Evolutionary conservation across 2,888 invertebrate genomes (phyloP).

Genomic region (Andrena minutula): DNA sequence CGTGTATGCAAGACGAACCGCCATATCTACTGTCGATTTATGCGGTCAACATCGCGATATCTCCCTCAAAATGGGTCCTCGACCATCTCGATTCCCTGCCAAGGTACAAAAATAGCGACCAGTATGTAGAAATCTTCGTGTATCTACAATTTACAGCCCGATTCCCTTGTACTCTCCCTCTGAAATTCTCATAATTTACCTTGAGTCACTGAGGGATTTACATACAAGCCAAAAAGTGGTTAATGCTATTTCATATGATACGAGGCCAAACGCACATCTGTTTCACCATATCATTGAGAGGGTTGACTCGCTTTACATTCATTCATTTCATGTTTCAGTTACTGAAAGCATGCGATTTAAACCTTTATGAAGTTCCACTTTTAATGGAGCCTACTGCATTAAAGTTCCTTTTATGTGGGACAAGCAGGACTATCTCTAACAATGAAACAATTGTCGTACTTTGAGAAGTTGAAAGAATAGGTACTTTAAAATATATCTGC

Average conservation of each 20-base stretch:
- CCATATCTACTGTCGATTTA: constrained; percentile 72
- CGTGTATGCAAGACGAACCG: constrained; percentile 52
- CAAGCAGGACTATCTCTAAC: too few relatives aligned
- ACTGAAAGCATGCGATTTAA: too few relatives aligned
- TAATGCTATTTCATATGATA: constrained; percentile 15
- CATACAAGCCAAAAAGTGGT: constrained; percentile 27
- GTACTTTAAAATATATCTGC: too few relatives aligned
- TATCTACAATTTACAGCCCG: constrained; percentile 25
- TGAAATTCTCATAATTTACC: constrained; percentile 55
- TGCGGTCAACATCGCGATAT: constrained; percentile 71
- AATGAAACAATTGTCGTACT: too few relatives aligned
- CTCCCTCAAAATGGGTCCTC: constrained; percentile 71
- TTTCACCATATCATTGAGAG: too few relatives aligned
- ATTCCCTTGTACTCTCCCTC: constrained; percentile 14
- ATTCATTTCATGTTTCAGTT: too few relatives aligned
- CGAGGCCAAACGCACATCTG: too few relatives aligned
- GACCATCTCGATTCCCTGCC: constrained; percentile 61
- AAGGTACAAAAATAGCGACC: constrained; percentile 69
- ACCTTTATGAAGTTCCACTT: too few relatives aligned
- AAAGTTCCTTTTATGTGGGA: too few relatives aligned
- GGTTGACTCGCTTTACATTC: too few relatives aligned
- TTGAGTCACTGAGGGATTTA: constrained; percentile 39
- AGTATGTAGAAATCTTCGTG: constrained; percentile 62
- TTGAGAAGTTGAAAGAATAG: too few relatives aligned
- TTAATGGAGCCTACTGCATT: too few relatives aligned